Evolutionary conservation across 2,797 vertebrate species (phyloP).

Genomic region (Sparus aurata): DNA sequence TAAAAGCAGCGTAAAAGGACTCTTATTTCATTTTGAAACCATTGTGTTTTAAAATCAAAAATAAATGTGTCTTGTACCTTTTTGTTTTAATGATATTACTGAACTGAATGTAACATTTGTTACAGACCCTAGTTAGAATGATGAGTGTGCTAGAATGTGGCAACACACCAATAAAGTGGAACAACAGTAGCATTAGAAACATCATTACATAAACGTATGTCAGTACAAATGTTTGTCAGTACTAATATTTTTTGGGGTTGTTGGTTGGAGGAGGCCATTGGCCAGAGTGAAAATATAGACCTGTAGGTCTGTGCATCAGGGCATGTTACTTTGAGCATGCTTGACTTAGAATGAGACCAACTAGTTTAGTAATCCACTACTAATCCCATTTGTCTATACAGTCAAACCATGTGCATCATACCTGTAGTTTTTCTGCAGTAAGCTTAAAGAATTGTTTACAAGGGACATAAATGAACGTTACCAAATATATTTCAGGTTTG

Average conservation of each 20-base stretch:
- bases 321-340: constrained; percentile 22
- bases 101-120: not conserved
- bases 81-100: not conserved
- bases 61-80: not conserved
- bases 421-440: not conserved
- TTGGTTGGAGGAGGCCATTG: not conserved
- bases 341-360: constrained; percentile 50
- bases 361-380: constrained; percentile 54
- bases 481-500: not conserved
- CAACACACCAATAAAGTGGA: not conserved
- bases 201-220: constrained; percentile 7
- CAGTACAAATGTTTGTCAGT: constrained; percentile 9
- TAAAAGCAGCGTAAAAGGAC: no score
- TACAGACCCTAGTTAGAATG: not conserved
- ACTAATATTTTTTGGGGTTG: not conserved
- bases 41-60: no score
- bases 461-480: not conserved
- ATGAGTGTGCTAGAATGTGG: not conserved
- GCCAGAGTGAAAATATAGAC: constrained; percentile 1
- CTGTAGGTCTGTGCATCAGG: not conserved
- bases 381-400: constrained; percentile 59
- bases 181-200: not conserved
- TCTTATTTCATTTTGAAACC: no score
- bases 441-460: not conserved
- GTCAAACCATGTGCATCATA: constrained; percentile 27